Conservation (phyloP, 2,113 vertebrate species). For the Dolichallabes microphthalmus region DNA sequence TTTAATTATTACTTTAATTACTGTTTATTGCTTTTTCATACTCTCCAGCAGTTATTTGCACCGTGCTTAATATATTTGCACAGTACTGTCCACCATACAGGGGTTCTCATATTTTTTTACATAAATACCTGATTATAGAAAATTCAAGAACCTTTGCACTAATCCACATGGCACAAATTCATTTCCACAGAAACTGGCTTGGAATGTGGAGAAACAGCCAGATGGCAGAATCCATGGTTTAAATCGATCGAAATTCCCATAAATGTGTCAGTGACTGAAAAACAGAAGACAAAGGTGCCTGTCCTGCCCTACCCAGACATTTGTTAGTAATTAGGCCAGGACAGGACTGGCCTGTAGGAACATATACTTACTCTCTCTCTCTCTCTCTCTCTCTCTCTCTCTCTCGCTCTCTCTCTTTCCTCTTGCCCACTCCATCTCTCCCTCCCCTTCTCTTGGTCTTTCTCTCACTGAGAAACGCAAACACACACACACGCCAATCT, state of each 20-base stretch:
- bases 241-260: slow-evolving; percentile 9
- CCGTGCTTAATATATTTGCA: too few relatives aligned
- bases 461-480: slow-evolving; percentile 26
- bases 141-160: background rate
- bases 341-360: slow-evolving; percentile 61
- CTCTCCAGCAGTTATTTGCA: too few relatives aligned
- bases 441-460: slow-evolving; percentile 45
- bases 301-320: slow-evolving; percentile 65
- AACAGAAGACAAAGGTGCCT: slow-evolving; percentile 65
- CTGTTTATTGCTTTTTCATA: too few relatives aligned
- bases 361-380: slow-evolving; percentile 53
- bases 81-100: background rate
- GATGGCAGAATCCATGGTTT: background rate
- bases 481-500: slow-evolving; percentile 4
- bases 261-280: slow-evolving; percentile 45
- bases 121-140: background rate
- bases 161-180: background rate
- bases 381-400: slow-evolving; percentile 43
- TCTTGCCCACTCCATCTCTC: slow-evolving; percentile 50
- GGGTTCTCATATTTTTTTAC: background rate
- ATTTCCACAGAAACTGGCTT: slow-evolving; percentile 1
- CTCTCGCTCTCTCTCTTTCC: slow-evolving; percentile 38
- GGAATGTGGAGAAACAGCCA: slow-evolving; percentile 25
- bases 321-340: slow-evolving; percentile 76
- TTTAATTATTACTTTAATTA: too few relatives aligned